A percentile compares a stretch with the other conserved stretches of the same genome.
These are phyloP conservation scores for Cassiopea xamachana DNA, from an alignment of 30 jellyfish, hydroid and myxozoan genomes.

Conservation along the genomic window DNA sequence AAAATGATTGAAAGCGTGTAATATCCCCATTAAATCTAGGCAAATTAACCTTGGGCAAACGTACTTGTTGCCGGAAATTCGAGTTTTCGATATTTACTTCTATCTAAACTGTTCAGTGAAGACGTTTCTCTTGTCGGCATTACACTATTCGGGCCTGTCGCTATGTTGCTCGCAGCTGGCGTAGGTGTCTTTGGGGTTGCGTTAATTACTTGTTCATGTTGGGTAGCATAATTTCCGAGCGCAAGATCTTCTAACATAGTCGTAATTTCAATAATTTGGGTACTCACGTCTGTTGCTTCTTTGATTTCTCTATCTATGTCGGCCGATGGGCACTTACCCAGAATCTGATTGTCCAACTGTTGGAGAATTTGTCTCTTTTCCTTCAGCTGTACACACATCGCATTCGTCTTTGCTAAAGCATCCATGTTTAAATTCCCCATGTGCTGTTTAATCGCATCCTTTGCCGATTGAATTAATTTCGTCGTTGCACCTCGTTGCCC, in stretches of 20 bases:
- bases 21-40: constrained; percentile 25
- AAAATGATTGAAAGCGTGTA: neutral
- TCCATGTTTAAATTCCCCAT: neutral
- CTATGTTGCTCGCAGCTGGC: too few species aligned
- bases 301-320: neutral
- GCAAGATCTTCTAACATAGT: neutral
- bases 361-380: too few species aligned
- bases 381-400: too few species aligned
- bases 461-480: neutral
- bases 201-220: neutral
- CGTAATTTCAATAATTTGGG: too few species aligned
- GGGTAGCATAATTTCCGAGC: neutral
- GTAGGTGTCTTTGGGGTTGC: too few species aligned
- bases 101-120: neutral
- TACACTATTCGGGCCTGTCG: neutral
- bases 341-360: too few species aligned
- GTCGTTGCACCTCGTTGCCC: neutral
- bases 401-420: neutral
- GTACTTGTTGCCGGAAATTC: constrained; percentile 33
- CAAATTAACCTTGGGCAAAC: constrained; percentile 9
- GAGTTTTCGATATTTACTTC: neutral
- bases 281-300: neutral
- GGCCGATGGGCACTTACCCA: neutral
- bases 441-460: neutral
- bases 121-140: neutral